Evolutionary conservation across 2,888 invertebrate genomes (phyloP).

Genomic region (Acholoe squamosa): DNA sequence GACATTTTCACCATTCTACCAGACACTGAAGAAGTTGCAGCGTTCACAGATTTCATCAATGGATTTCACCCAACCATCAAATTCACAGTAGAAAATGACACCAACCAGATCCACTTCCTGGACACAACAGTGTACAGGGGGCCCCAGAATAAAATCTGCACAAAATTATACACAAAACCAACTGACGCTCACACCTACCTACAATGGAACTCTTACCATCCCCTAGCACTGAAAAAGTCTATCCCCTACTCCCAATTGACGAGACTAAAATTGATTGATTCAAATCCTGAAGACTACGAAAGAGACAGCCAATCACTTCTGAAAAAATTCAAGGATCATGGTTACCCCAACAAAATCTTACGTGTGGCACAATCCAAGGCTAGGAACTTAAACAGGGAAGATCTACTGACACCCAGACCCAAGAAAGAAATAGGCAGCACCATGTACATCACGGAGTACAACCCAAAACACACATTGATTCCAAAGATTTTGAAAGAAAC

Average conservation of each 20-base stretch:
- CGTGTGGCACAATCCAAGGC: background rate
- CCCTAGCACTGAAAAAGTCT: background rate
- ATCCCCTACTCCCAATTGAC: background rate
- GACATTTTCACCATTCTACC: conserved; percentile 2
- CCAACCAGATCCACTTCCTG: background rate
- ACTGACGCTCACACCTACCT: background rate
- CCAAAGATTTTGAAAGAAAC: background rate
- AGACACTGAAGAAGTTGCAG: background rate
- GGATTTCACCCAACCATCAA: background rate
- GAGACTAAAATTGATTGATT: background rate
- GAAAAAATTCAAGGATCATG: background rate
- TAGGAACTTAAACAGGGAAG: background rate
- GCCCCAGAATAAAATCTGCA: background rate
- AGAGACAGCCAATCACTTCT: background rate
- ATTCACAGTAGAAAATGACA: background rate
- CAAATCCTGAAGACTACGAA: background rate
- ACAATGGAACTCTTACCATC: background rate
- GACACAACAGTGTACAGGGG: background rate
- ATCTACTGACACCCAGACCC: background rate
- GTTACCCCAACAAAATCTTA: background rate
- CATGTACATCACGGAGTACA: background rate
- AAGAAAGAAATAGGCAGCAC: background rate
- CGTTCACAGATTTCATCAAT: background rate
- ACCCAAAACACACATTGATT: background rate
- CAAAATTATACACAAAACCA: background rate